Conservation (phyloP, 2,888 invertebrate genomes). For the Prenolepis imparis region DNA sequence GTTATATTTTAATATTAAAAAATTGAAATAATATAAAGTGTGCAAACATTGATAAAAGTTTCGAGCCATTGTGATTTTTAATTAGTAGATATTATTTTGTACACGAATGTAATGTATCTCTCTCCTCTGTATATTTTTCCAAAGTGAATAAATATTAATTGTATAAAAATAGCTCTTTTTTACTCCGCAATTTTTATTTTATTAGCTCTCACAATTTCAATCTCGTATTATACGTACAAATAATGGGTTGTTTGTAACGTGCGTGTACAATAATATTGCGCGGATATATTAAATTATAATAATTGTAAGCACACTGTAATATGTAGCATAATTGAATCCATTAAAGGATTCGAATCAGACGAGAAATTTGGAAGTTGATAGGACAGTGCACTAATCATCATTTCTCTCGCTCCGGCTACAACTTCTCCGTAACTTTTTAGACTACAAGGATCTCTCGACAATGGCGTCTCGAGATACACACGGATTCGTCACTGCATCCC, state of each 20-base stretch:
- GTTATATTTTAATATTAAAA: neutral
- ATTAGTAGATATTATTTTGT: neutral
- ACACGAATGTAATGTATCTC: neutral
- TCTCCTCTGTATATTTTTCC: neutral
- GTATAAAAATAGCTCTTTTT: neutral
- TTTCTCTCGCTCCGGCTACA: neutral
- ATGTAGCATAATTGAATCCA: neutral
- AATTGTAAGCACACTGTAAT: neutral
- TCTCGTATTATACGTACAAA: neutral
- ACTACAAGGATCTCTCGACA: constrained; percentile 10
- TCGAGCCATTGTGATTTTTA: neutral
- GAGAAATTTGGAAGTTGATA: neutral
- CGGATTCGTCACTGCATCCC: constrained; percentile 46
- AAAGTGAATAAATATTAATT: constrained; percentile 28
- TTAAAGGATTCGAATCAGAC: neutral
- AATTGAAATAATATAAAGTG: neutral
- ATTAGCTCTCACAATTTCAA: neutral
- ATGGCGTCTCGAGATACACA: constrained; percentile 31
- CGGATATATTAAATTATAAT: neutral
- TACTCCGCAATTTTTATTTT: neutral
- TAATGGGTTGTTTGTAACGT: neutral
- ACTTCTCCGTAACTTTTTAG: neutral
- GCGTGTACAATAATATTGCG: neutral
- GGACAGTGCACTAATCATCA: constrained; percentile 28
- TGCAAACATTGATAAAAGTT: neutral